phyloP scores from a whole-genome alignment of 2,797 vertebrate species.

The Schizopygopsis malacanthus region DNA sequence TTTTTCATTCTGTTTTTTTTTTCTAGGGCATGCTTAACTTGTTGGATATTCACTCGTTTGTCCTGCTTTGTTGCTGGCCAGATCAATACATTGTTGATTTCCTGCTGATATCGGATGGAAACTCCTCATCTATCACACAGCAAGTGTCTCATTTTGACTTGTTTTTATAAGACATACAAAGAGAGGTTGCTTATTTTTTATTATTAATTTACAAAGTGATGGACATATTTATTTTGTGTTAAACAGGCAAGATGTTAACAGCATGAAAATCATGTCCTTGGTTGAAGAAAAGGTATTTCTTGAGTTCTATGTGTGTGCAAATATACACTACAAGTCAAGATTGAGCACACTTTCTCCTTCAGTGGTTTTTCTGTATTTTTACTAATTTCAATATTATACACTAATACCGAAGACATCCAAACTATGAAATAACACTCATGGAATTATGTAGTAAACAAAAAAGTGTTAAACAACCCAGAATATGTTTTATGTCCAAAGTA shows the following conservation, averaged over 20 bases:
- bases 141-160: slow-evolving; percentile 64
- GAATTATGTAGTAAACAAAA: neutral
- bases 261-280: slow-evolving; percentile 88
- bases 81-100: slow-evolving; percentile 85
- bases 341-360: too few species aligned
- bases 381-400: neutral
- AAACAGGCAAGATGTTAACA: slow-evolving; percentile 83
- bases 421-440: neutral
- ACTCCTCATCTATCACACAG: slow-evolving; percentile 78
- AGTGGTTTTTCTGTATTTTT: neutral
- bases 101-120: slow-evolving; percentile 88
- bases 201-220: neutral
- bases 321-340: neutral
- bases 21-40: slow-evolving; percentile 85
- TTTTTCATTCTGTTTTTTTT: neutral
- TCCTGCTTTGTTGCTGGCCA: slow-evolving; percentile 87
- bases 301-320: neutral
- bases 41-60: slow-evolving; percentile 87
- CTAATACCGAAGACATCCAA: neutral
- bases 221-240: slow-evolving; percentile 45
- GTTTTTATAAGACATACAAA: neutral
- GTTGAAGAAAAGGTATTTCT: slow-evolving; percentile 80
- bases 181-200: neutral
- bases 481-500: neutral
- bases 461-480: neutral